Evolutionary conservation across 2,888 invertebrate species (phyloP).

Genomic region (Macropis europaea): DNA sequence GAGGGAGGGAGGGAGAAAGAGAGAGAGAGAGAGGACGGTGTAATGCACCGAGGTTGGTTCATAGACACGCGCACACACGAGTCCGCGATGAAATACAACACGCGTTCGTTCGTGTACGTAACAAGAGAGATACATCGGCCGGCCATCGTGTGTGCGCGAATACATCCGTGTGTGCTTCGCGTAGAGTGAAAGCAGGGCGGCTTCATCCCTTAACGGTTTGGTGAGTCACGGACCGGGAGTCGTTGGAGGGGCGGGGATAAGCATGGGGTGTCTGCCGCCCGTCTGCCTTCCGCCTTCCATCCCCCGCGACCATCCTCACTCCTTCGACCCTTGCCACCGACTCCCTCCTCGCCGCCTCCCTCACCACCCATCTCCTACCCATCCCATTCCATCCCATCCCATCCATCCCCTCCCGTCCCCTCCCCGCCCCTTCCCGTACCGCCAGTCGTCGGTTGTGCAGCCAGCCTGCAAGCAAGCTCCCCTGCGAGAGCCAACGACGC

Average conservation of each 20-base stretch:
- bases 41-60: constrained; percentile 41
- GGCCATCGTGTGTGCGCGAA: constrained; percentile 39
- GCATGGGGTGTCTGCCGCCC: constrained; percentile 78
- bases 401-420: neutral
- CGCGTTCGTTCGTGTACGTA: constrained; percentile 22
- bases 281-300: constrained; percentile 77
- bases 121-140: constrained; percentile 46
- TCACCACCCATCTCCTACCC: constrained; percentile 33
- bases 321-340: constrained; percentile 47
- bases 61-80: neutral
- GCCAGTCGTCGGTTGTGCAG: constrained; percentile 23
- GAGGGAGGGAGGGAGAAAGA: neutral
- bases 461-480: constrained; percentile 36
- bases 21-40: constrained; percentile 9
- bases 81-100: constrained; percentile 40
- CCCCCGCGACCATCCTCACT: constrained; percentile 56
- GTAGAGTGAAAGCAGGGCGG: constrained; percentile 70
- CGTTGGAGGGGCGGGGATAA: constrained; percentile 67
- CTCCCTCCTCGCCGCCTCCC: constrained; percentile 45
- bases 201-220: constrained; percentile 78
- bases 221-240: constrained; percentile 75
- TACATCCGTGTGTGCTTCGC: too few species aligned
- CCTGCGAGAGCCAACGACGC: constrained; percentile 33
- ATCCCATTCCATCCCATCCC: constrained; percentile 12
- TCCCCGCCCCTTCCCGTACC: constrained; percentile 6